Conservation (phyloP, 2,113 vertebrate species). For the Gasterosteus nipponicus region DNA sequence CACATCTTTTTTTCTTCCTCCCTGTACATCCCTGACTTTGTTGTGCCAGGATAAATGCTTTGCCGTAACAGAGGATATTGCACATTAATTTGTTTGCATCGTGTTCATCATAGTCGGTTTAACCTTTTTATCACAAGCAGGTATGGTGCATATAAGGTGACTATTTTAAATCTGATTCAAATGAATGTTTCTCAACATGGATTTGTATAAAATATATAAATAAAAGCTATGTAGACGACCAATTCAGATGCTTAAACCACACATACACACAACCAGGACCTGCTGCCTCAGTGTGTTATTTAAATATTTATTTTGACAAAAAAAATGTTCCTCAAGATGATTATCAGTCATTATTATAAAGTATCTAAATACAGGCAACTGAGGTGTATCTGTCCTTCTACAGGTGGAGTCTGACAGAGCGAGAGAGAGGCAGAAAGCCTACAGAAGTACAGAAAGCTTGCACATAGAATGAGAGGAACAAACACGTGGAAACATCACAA, state of each 20-base stretch:
- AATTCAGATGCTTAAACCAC: not conserved
- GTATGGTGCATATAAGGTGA: not conserved
- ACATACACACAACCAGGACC: not conserved
- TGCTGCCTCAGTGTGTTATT: conserved; percentile 42
- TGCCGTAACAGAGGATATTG: conserved; percentile 37
- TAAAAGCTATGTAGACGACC: not conserved
- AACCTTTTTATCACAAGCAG: not conserved
- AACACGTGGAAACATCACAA: conserved; percentile 4
- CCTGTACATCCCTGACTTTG: conserved; percentile 6
- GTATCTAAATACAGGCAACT: conserved; percentile 84
- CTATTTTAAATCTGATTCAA: not conserved
- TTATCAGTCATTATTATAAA: conserved; percentile 77
- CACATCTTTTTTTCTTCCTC: conserved; percentile 13
- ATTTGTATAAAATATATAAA: conserved; percentile 2
- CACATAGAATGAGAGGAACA: conserved; percentile 14
- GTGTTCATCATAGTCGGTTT: not conserved
- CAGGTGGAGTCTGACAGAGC: conserved; percentile 51
- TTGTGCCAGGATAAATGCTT: conserved; percentile 21
- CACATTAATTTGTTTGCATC: conserved; percentile 44
- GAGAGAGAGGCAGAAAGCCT: not conserved
- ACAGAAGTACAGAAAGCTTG: conserved; percentile 15
- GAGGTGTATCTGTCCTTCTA: conserved; percentile 82
- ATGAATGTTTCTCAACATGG: conserved; percentile 1
- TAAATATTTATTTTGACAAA: conserved; percentile 78
- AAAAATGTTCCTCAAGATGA: conserved; percentile 67